Conservation (phyloP, 2,113 vertebrate species). For the Oncorhynchus mykiss region DNA sequence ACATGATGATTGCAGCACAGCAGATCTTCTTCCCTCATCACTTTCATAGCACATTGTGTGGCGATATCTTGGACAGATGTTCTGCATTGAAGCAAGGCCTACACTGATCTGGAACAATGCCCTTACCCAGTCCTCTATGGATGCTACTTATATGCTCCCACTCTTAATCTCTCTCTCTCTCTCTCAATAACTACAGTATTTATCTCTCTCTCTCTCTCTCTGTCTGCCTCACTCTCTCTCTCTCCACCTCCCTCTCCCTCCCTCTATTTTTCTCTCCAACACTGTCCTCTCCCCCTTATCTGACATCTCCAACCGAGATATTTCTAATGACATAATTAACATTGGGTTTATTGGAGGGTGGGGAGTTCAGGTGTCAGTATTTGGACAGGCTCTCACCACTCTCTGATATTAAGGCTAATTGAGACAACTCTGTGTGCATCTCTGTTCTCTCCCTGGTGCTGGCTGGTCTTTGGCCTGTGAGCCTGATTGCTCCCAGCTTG, state of each 20-base stretch:
- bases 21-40: constrained; percentile 11
- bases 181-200: not conserved
- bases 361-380: constrained; percentile 34
- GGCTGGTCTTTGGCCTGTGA: not conserved
- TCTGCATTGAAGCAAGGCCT: constrained; percentile 31
- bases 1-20: constrained; percentile 43
- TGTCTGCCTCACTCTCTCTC: not conserved
- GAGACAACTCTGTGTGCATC: not conserved
- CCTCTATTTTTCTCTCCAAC: not conserved
- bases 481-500: not conserved
- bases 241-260: not conserved
- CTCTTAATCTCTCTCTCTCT: not conserved
- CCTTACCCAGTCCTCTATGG: constrained; percentile 8
- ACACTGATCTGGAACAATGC: constrained; percentile 3
- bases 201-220: not conserved
- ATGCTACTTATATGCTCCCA: not conserved
- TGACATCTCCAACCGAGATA: constrained; percentile 34
- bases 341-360: constrained; percentile 33
- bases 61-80: constrained; percentile 62
- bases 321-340: constrained; percentile 34
- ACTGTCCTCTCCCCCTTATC: not conserved
- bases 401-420: constrained; percentile 18
- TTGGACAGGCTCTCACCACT: constrained; percentile 42
- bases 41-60: constrained; percentile 49
- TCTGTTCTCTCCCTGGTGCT: not conserved